Evolutionary conservation across 2,888 invertebrate genomes (phyloP), one percentile per base, ranked within the genome.

Genomic region (Ischnus inquisitorius): DNA sequence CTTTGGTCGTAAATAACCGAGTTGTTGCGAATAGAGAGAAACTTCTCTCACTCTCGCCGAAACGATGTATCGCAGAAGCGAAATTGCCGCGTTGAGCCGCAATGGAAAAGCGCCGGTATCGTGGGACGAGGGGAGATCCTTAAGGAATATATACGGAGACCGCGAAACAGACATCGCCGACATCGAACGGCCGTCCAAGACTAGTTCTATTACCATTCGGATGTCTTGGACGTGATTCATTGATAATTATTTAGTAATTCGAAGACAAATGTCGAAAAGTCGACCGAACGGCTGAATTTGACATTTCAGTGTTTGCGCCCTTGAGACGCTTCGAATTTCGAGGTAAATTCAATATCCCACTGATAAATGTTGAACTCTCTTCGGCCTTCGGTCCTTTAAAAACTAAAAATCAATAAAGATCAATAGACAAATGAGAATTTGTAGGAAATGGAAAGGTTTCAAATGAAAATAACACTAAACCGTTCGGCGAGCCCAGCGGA

Each of bases 1-100:
- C 83, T 82, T 34, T 62, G 64, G 81, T 79, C 68, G 79, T 86
- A 86, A 87, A 87, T 87, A 85, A 87, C 83, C 78, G 67, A 57
- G 51, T 54, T 41, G 65, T 48, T 28, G 41, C 10, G 65, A 60
- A 72, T 69, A 75, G 72, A 14, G 57, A 60, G 57, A 60, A 28
- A 28, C 25, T 14, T 28, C 48, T 51, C 51, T 34, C 8, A 6
- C 34, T 34, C 34, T 34, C 34, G 4, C 4, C 34, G 34, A 34
- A 57, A 79, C n/a, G 69, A 84, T 79, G 57, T 81, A 84, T 81
- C 65, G 68, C 81, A 78, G 69, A 72, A 60, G 60, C 67, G 48
- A n/a, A n/a, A 77, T 78, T 82, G 77, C 51, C 72, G 72, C 71
- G 77, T 34, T 72, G 14, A 78, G 82, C 60, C 60, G 82, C 77